A percentile compares a stretch with the other conserved stretches of the same genome.
Conservation (phyloP, 2,113 vertebrate genomes). For the Aldabrachelys gigantea region DNA sequence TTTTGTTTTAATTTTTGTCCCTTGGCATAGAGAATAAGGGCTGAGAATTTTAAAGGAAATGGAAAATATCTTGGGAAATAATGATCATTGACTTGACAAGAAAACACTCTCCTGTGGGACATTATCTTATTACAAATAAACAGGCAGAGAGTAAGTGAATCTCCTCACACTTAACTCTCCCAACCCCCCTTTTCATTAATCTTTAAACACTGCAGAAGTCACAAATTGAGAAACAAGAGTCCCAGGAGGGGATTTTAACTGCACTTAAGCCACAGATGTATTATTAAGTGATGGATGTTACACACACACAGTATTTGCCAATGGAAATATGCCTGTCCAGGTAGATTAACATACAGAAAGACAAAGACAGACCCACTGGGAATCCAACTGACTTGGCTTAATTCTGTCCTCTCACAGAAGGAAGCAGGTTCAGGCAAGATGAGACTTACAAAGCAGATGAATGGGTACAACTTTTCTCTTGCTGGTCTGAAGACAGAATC, state of each 20-base stretch:
- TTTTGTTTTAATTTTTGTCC: background rate
- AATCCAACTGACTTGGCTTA: background rate
- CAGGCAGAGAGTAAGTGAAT: background rate
- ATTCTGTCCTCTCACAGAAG: background rate
- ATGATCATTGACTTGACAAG: background rate
- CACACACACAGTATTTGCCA: background rate
- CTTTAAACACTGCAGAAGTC: background rate
- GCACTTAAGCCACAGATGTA: background rate
- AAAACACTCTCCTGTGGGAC: constrained; percentile 5
- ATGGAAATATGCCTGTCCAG: background rate
- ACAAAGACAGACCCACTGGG: background rate
- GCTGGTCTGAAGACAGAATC: background rate
- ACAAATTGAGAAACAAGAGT: background rate
- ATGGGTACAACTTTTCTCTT: background rate
- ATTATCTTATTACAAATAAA: background rate
- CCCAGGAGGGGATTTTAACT: background rate
- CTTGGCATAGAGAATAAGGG: constrained; percentile 13
- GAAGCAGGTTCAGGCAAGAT: background rate
- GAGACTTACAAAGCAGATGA: background rate
- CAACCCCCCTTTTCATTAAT: background rate
- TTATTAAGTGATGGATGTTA: background rate
- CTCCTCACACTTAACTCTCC: background rate
- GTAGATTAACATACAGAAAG: background rate
- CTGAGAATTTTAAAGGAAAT: constrained; percentile 7
- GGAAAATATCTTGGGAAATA: constrained; percentile 42